These are phyloP conservation scores for Bombus soroeensis DNA, from an alignment of 1,140 invertebrate genomes.

Conservation along the genomic window DNA sequence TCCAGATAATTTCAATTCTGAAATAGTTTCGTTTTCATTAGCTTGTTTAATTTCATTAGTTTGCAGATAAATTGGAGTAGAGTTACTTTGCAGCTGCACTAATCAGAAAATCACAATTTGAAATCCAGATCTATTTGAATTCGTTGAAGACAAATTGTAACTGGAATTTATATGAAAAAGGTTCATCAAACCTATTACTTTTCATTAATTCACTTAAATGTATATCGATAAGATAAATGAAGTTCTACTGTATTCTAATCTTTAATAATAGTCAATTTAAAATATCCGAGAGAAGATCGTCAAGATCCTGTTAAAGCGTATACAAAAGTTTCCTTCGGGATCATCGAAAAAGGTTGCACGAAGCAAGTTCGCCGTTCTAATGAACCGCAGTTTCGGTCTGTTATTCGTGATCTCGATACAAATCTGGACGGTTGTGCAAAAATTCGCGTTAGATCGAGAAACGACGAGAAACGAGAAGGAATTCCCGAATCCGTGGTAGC, in stretches of 20 bases:
- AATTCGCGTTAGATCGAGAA: constrained; percentile 44
- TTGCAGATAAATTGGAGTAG: not conserved
- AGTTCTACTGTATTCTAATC: not conserved
- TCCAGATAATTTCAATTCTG: not conserved
- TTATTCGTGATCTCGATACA: constrained; percentile 44
- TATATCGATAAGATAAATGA: no score
- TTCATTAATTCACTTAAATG: not conserved
- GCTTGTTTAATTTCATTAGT: no score
- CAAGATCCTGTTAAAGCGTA: not conserved
- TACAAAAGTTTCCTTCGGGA: not conserved
- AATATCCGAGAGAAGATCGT: not conserved
- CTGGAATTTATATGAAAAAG: not conserved
- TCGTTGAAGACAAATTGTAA: not conserved
- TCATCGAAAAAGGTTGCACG: not conserved
- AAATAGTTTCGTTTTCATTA: no score
- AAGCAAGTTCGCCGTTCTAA: not conserved
- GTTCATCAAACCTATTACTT: not conserved
- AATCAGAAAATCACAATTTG: not conserved
- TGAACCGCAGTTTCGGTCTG: not conserved
- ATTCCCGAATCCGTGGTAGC: constrained; percentile 72
- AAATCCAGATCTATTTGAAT: not conserved
- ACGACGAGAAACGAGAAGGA: constrained; percentile 64
- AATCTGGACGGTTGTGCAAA: constrained; percentile 26
- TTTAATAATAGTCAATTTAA: not conserved
- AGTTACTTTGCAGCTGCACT: not conserved